A percentile compares a stretch with the other conserved stretches of the same genome.
Evolutionary conservation across 2,113 vertebrate species (phyloP).

Genomic region (Pluvialis apricaria): DNA sequence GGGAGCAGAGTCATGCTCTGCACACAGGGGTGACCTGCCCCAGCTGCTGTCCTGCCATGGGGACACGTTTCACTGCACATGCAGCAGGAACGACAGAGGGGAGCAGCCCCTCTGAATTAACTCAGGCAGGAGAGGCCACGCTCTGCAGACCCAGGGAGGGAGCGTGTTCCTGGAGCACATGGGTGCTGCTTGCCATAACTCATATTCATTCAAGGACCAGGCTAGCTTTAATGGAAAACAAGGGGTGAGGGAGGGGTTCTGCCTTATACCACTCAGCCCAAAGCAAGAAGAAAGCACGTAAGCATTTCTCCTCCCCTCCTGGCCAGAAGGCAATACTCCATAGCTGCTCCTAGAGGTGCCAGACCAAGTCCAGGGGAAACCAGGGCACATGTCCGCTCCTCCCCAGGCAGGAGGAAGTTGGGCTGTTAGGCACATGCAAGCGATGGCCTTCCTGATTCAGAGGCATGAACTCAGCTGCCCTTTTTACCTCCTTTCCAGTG

Average conservation of each 20-base stretch:
- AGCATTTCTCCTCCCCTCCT: neutral
- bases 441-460: fast-evolving
- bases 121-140: fast-evolving
- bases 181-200: neutral
- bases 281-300: fast-evolving
- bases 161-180: fast-evolving
- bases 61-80: fast-evolving
- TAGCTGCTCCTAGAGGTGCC: neutral
- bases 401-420: neutral
- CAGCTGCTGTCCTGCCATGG: neutral
- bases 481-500: neutral
- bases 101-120: neutral
- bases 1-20: neutral
- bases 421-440: neutral
- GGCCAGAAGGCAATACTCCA: fast-evolving
- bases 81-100: neutral
- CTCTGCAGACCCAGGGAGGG: neutral
- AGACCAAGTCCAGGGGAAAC: neutral
- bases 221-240: neutral
- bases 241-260: neutral
- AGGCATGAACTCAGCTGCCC: neutral
- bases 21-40: neutral
- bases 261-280: neutral
- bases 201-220: neutral
- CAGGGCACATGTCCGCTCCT: fast-evolving